Percentiles rank a stretch among this genome's conserved stretches.
Evolutionary conservation across 2,797 vertebrate species (phyloP).

Genomic region (Amphiprion clarkii): DNA sequence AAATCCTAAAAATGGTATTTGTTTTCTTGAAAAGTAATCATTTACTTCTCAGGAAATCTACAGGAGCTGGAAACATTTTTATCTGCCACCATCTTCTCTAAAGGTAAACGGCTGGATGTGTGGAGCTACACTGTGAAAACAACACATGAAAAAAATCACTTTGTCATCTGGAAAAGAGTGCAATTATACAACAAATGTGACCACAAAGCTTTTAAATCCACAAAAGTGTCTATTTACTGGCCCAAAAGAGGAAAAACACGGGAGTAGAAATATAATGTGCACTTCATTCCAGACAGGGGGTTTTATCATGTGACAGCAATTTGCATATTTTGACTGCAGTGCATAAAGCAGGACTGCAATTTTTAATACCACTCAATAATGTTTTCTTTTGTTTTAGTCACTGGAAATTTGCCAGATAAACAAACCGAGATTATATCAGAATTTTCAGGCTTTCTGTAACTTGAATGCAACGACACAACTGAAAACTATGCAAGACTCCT

Average conservation of each 20-base stretch:
- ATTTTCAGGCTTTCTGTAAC: background rate
- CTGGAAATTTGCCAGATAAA: background rate
- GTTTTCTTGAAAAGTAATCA: background rate
- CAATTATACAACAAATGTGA: slow-evolving; percentile 3
- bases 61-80: background rate
- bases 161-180: background rate
- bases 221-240: background rate
- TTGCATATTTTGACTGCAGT: background rate
- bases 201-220: background rate
- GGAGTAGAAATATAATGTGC: background rate
- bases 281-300: slow-evolving; percentile 2
- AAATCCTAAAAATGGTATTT: background rate
- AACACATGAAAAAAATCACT: background rate
- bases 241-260: no score
- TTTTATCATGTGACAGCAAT: slow-evolving; percentile 1
- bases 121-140: background rate
- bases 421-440: background rate
- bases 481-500: background rate
- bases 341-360: background rate
- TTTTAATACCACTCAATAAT: background rate
- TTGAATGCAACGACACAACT: background rate
- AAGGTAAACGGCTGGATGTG: background rate
- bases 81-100: background rate
- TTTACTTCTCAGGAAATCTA: slow-evolving; percentile 12
- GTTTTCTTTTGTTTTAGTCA: background rate